Conservation (phyloP, 2,113 vertebrate genomes). For the Aldabrachelys gigantea region DNA sequence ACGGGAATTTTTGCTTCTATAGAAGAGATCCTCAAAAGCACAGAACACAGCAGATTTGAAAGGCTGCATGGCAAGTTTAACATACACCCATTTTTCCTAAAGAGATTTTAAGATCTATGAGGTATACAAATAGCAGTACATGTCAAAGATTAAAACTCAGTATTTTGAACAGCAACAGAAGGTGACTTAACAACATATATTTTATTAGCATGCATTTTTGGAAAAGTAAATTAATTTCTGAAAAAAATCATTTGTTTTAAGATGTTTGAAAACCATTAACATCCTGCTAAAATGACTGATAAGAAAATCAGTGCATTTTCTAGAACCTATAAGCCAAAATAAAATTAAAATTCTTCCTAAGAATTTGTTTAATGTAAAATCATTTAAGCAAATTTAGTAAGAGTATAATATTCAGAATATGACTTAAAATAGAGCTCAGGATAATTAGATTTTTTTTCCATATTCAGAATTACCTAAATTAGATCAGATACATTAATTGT, state of each 20-base stretch:
- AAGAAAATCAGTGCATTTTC: background rate
- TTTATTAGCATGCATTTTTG: background rate
- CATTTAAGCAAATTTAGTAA: background rate
- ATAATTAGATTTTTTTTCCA: background rate
- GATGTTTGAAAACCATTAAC: background rate
- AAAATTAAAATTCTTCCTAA: background rate
- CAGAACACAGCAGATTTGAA: background rate
- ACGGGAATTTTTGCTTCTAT: background rate
- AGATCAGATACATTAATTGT: background rate
- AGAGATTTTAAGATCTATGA: background rate
- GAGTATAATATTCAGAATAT: background rate
- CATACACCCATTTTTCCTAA: background rate
- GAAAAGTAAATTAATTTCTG: background rate
- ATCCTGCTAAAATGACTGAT: background rate
- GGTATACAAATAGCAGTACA: background rate
- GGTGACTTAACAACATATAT: background rate
- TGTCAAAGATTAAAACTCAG: background rate
- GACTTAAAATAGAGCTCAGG: background rate
- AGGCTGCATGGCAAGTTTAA: background rate
- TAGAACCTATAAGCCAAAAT: rapidly evolving
- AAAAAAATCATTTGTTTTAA: background rate
- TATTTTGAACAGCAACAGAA: background rate
- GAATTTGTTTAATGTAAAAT: rapidly evolving
- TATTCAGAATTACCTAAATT: background rate
- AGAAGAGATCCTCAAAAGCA: background rate